Base-by-base conservation (phyloP, 2,888 invertebrate genomes). In the Griposia aprilina region DNA sequence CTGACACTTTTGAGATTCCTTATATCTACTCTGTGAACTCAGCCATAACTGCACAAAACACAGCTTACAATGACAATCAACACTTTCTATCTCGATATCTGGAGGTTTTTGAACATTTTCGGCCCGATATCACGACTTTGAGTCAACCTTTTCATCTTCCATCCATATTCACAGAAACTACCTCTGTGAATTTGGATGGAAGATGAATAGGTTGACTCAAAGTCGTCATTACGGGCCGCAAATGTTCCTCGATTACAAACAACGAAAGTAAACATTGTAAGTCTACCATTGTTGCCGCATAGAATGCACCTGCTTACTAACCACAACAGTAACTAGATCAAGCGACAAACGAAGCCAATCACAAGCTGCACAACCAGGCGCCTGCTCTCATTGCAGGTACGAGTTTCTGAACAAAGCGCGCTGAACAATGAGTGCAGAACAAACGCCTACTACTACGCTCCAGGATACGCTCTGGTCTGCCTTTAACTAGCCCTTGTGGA, bases 381-480 rank as follows among this genome's bases (percentile, higher is more conserved):
- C 75, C 80, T 81, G 75, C 67, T 65, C 80, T 85, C 89, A 82
- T 71, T 80, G 89, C 83, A 85, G 86, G 86, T 85, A 70, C 76
- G 87, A 88, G 78, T 88, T 87, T 68, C 41, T 67, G 78, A 79
- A 88, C 88, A 89, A 89, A 89, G 88, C 83, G 26, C 50, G 10
- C 74, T 50, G 78, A 82, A 88, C 87, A 88, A 88, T 88, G 86
- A 81, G 70, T 75, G 72, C 67, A 74, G 87, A 87, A 89, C 89
- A 87, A 88, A 83, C 81, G 88, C 66, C 83, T 65, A 89, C 78
- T 78, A 85, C 89, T 78, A 70, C 84, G 85, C 82, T 74, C 81
- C 88, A 89, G 87, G 87, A 88, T 89, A 88, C 86, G 88, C 69
- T 87, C 79, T 84, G 88, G 83, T 86, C 78, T 83, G 83, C 82